Percentiles rank a stretch among this genome's conserved stretches.
These are phyloP conservation scores for Eunapius fragilis DNA, from an alignment of 37 sponge, comb jelly and placozoan species.

Conservation along the genomic window DNA sequence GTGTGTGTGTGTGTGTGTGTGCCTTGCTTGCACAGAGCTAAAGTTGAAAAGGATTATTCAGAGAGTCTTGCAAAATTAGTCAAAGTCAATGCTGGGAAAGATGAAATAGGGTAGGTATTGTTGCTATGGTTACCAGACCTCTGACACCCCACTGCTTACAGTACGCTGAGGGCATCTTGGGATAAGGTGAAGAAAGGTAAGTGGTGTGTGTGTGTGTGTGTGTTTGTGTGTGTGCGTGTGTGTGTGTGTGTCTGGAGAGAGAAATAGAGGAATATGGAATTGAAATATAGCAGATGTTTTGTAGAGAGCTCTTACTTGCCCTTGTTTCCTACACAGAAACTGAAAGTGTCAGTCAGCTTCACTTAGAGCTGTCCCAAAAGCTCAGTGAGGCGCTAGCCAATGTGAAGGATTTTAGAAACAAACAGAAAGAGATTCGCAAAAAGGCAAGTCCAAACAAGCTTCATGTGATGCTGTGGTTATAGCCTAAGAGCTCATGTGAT, in stretches of 20 bases:
- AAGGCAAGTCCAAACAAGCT: too few species aligned
- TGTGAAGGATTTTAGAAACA: slow-evolving; percentile 74
- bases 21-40: slow-evolving; percentile 54
- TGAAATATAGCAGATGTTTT: too few species aligned
- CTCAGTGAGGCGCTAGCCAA: slow-evolving; percentile 67
- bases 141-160: background rate
- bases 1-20: slow-evolving; percentile 2
- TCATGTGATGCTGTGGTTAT: too few species aligned
- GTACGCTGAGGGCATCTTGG: slow-evolving; percentile 77
- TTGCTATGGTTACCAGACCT: background rate
- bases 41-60: slow-evolving; percentile 80
- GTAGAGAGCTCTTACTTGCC: background rate
- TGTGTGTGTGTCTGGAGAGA: too few species aligned
- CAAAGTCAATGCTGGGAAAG: slow-evolving; percentile 63
- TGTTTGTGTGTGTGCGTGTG: too few species aligned
- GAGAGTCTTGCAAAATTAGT: slow-evolving; percentile 66
- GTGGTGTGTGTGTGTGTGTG: too few species aligned
- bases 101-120: slow-evolving; percentile 80
- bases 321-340: slow-evolving; percentile 52
- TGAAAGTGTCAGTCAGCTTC: slow-evolving; percentile 64
- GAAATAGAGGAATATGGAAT: slow-evolving; percentile 52
- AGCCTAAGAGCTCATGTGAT: too few species aligned
- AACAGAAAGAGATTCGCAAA: slow-evolving; percentile 78
- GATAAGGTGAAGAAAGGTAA: too few species aligned
- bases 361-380: slow-evolving; percentile 57